Evolutionary conservation across 2,888 invertebrate species (phyloP), one percentile per base, ranked within the genome.

Genomic region (Oscheius sp.): DNA sequence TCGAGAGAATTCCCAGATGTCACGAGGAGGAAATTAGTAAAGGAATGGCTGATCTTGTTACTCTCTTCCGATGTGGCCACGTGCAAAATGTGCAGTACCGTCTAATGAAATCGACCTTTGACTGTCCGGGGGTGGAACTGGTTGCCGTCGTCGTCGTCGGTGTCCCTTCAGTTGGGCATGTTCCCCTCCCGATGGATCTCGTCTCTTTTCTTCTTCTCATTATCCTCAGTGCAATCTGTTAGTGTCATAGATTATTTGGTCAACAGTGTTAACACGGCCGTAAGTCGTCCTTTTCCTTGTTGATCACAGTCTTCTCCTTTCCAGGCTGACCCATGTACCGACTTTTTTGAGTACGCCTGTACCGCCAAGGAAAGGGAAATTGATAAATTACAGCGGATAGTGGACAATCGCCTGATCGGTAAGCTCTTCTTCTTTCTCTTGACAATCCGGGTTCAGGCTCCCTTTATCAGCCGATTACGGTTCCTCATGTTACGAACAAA

Each of bases 51-150:
- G 49, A 49, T 49, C 49, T 18, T 5, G 21, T 49, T 49, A 18
- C 35, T 35, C 35, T 9, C 35, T 49, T 3, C 21, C 49, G 21
- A 16, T 49, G 6, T 13, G 49, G 6, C 61, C 61, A 61, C 61
- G 61, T 61, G 61, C 61, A 61, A 61, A 61, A n/a, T 25, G 58
- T 58, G 27, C 61, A 49, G 16, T 49, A 49, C 49, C 61, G n/a
- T 6, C 18, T 61, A 43, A 61, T 61, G 43, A 61, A 61, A 61
- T 2, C 43, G 61, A 61, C 61, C 61, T 61, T 61, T 61, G 61
- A 41, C 23, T 61, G 41, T 9, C 43, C 61, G n/a, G 43, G 21
- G 21, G n/a, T 35, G 41, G 43, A 61, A 61, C 61, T 45, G 45
- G 61, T 61, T 45, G 18, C 13, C 13, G 7, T 35, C 9, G 35